A percentile compares a stretch with the other conserved stretches of the same genome.
Conservation (phyloP, 2,888 invertebrate genomes). For the Leptopilina drosophilae region DNA sequence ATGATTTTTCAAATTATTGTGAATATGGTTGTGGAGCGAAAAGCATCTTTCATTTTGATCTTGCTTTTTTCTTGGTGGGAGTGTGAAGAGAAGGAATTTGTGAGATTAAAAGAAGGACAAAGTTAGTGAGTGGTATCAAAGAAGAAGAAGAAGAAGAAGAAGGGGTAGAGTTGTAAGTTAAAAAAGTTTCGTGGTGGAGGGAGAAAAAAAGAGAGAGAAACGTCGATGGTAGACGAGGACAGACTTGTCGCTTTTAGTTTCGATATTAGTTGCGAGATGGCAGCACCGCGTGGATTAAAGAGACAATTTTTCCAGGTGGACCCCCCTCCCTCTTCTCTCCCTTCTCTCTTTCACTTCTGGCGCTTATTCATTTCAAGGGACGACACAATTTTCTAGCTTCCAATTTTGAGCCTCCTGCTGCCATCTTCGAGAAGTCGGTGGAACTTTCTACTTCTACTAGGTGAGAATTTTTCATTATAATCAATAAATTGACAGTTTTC, state of each 20-base stretch:
- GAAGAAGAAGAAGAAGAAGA: conserved; percentile 48
- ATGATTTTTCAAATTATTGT: too few relatives aligned
- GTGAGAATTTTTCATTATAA: too few relatives aligned
- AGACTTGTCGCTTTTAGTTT: not conserved
- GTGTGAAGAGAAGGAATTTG: conserved; percentile 6
- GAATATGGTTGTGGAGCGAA: too few relatives aligned
- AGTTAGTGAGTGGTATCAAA: not conserved
- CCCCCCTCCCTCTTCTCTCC: conserved; percentile 23
- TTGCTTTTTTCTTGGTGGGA: too few relatives aligned
- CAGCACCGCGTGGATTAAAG: conserved; percentile 65
- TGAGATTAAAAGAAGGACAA: conserved; percentile 6
- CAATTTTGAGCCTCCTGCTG: not conserved
- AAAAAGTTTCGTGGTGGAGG: conserved; percentile 16
- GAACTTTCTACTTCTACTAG: conserved; percentile 4
- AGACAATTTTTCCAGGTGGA: conserved; percentile 21
- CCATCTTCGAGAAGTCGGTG: conserved; percentile 47
- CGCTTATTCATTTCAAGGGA: too few relatives aligned
- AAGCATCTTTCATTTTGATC: too few relatives aligned
- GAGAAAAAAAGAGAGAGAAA: conserved; percentile 41
- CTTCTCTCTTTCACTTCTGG: too few relatives aligned
- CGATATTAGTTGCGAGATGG: conserved; percentile 56
- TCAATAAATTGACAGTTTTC: too few relatives aligned
- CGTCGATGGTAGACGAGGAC: not conserved
- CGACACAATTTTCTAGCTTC: not conserved
- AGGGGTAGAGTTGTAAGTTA: conserved; percentile 29